phyloP scores from a whole-genome alignment of 2,888 invertebrate species.

The Luperina testacea region DNA sequence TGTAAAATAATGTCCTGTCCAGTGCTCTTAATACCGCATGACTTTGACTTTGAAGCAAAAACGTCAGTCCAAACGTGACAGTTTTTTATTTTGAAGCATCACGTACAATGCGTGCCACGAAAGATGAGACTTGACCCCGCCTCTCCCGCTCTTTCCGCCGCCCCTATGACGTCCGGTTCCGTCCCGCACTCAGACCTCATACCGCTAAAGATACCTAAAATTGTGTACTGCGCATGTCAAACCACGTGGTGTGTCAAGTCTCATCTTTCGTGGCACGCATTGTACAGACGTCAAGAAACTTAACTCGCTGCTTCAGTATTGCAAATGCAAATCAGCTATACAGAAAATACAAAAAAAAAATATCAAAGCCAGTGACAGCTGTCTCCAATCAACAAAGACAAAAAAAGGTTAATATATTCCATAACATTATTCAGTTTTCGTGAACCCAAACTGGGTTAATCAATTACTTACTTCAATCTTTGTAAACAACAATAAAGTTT shows the following conservation, averaged over 20 bases:
- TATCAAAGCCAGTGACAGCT: conserved; percentile 11
- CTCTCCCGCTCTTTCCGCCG: no score
- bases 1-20: no score
- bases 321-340: neutral
- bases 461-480: conserved; percentile 7
- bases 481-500: conserved; percentile 11
- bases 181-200: no score
- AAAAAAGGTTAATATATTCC: conserved; percentile 14
- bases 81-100: neutral
- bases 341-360: neutral
- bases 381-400: conserved; percentile 10
- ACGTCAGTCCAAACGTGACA: neutral
- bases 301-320: neutral
- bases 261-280: no score
- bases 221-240: no score
- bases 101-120: no score
- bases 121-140: no score
- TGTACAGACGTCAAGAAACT: neutral
- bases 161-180: no score
- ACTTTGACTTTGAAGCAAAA: no score
- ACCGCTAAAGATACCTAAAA: no score
- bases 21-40: no score
- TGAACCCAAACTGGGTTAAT: conserved; percentile 27
- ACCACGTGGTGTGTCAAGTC: no score
- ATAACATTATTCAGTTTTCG: neutral